These are phyloP conservation scores for Macquaria australasica DNA, from an alignment of 2,113 vertebrate species.

Conservation along the genomic window DNA sequence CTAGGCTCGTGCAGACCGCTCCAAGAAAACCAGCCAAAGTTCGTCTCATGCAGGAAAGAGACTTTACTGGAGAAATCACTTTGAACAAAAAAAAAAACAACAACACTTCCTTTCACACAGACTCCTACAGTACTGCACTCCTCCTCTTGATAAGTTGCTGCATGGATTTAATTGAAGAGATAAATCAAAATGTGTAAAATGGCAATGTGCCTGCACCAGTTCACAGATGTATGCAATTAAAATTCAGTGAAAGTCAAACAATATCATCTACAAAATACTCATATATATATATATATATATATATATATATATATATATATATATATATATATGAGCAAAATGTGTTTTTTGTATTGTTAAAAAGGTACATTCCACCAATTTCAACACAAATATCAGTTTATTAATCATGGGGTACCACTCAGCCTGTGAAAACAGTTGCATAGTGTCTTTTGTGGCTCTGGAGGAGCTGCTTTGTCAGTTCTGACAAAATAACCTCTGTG, in stretches of 20 bases:
- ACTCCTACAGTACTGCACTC: neutral
- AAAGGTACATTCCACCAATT: no score
- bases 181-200: conserved; percentile 31
- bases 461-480: neutral
- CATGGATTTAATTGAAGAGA: conserved; percentile 16
- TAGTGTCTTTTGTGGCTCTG: neutral
- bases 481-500: neutral
- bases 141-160: neutral
- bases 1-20: neutral
- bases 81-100: conserved; percentile 3
- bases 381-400: neutral
- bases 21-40: neutral
- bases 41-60: neutral
- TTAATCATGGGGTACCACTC: neutral
- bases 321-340: no score
- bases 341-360: no score
- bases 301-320: neutral
- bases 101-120: neutral
- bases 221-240: conserved; percentile 5
- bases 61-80: neutral
- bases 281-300: neutral
- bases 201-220: conserved; percentile 10
- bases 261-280: neutral
- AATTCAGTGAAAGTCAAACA: conserved; percentile 19
- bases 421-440: neutral